A percentile compares a stretch with the other conserved stretches of the same genome.
These are phyloP conservation scores for Synanthedon myopaeformis DNA, from an alignment of 2,888 invertebrate genomes.

Conservation along the genomic window DNA sequence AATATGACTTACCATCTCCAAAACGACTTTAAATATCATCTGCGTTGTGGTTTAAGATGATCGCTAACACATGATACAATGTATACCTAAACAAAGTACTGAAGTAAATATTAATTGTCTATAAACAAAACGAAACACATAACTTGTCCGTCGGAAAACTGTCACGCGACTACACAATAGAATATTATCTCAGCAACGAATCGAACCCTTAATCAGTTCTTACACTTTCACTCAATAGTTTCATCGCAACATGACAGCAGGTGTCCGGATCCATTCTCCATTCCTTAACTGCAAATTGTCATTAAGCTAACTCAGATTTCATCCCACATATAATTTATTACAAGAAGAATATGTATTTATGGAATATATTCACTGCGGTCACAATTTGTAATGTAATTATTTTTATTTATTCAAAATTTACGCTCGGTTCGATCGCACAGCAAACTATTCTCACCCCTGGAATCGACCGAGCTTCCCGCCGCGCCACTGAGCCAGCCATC, in stretches of 20 bases:
- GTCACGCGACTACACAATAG: neutral
- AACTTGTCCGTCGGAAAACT: neutral
- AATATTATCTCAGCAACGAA: conserved; percentile 10
- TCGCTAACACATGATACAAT: neutral
- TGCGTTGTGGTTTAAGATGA: neutral
- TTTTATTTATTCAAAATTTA: conserved; percentile 26
- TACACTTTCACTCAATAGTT: conserved; percentile 16
- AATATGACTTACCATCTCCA: neutral
- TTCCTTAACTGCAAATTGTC: conserved; percentile 21
- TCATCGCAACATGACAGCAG: conserved; percentile 31
- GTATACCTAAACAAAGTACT: neutral
- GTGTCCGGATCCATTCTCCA: conserved; percentile 28
- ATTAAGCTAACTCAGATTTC: conserved; percentile 6
- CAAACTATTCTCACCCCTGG: conserved; percentile 45
- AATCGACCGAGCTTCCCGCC: conserved; percentile 65
- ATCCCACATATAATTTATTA: neutral
- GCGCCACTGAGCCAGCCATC: conserved; percentile 61
- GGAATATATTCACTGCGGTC: neutral
- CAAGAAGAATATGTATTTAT: neutral
- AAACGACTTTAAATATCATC: neutral
- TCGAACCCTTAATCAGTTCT: neutral
- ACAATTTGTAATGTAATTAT: conserved; percentile 2
- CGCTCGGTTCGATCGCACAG: conserved; percentile 26
- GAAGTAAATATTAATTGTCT: neutral
- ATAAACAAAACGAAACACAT: neutral